Evolutionary conservation across 2,888 invertebrate species (phyloP), one percentile per base, ranked within the genome.

Genomic region (Ophraella communa): DNA sequence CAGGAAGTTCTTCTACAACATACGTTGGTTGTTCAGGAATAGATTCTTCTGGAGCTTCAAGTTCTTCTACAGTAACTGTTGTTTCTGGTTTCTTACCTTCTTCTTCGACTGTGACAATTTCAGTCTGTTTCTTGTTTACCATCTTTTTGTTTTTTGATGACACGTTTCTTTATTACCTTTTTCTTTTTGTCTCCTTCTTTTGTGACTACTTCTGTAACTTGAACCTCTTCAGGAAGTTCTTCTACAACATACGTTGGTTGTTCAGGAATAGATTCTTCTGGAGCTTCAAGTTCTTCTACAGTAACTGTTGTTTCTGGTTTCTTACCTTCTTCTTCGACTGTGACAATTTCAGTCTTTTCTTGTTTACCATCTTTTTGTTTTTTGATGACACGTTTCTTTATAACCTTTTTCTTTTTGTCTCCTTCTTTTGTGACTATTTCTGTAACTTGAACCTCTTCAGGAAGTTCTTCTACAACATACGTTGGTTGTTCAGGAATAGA

Each of bases 71-170:
- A 4, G 62, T 3, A 21, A 62, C 60, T 71, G 71, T 21, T 14
- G 56, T 78, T 7, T 47, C 47, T 0, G 47, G 47, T n/a, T 59
- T 64, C 72, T 70, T 62, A 53, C 70, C 68, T 79, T 78, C 56
- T 80, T 77, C 11, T 53, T 71, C 62, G 7, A 83, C 59, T 23
- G 59, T 69, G 11, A 75, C 2, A 69, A 68, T 70, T 84, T 83
- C 45, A 81, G 78, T 69, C 77, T 80, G n/a, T 70, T 71, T 1
- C 72, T 66, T 65, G 59, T 77, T 35, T 72, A 78, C 42, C 71
- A 74, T 0, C 68, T 81, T 78, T 59, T 72, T 70, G 70, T 44
- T 82, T 83, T 64, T 83, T 83, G 1, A 84, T 79, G 52, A 82
- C 81, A 1, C 82, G 79, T 64, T 81, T 84, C 42, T 69, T 73